Conservation (phyloP, 2,888 invertebrate species). For the Diplolepis rosae region DNA sequence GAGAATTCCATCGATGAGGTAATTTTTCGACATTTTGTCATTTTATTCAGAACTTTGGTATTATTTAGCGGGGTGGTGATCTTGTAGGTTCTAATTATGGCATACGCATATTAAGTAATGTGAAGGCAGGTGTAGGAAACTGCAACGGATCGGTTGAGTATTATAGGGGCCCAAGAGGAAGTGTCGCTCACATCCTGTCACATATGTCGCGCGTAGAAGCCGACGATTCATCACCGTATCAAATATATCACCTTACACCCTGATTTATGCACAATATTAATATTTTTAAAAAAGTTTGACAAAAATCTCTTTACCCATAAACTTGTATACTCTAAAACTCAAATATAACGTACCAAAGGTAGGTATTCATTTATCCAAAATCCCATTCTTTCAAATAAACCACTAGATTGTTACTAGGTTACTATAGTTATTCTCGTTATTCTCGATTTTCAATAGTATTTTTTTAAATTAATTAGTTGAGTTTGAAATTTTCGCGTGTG, state of each 20-base stretch:
- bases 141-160: slow-evolving; percentile 60
- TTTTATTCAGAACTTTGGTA: slow-evolving; percentile 36
- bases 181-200: slow-evolving; percentile 67
- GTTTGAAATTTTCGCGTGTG: too few relatives aligned
- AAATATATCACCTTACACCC: slow-evolving; percentile 16
- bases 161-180: slow-evolving; percentile 60
- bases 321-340: too few relatives aligned
- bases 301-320: too few relatives aligned
- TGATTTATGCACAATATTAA: slow-evolving; percentile 24
- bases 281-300: too few relatives aligned
- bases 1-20: neutral
- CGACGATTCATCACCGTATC: slow-evolving; percentile 34
- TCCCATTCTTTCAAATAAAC: too few relatives aligned
- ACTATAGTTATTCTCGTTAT: too few relatives aligned
- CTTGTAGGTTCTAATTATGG: slow-evolving; percentile 62
- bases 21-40: neutral
- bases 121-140: slow-evolving; percentile 64
- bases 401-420: too few relatives aligned
- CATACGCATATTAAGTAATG: slow-evolving; percentile 59
- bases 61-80: slow-evolving; percentile 58
- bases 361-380: too few relatives aligned
- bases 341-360: too few relatives aligned
- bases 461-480: too few relatives aligned
- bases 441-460: too few relatives aligned
- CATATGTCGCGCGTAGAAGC: slow-evolving; percentile 48